Evolutionary conservation across 2,888 invertebrate species (phyloP).

Genomic region (Tetranychus piercei): DNA sequence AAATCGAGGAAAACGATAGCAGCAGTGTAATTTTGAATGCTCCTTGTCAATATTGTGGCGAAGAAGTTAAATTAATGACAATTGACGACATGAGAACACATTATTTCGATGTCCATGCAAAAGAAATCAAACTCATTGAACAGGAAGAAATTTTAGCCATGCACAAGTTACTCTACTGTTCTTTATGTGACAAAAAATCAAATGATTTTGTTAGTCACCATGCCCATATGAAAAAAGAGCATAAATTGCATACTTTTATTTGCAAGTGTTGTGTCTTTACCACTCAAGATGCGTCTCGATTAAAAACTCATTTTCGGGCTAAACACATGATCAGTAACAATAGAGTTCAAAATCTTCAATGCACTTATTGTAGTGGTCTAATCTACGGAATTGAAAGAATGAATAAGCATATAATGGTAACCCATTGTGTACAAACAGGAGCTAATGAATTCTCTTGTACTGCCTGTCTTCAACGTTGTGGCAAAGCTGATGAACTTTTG

Average conservation of each 20-base stretch:
- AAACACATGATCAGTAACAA: constrained; percentile 24
- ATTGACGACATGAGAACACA: constrained; percentile 26
- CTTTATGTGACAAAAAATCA: constrained; percentile 25
- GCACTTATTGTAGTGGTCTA: constrained; percentile 28
- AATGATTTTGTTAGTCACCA: constrained; percentile 26
- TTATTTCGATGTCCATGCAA: constrained; percentile 26
- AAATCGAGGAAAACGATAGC: constrained; percentile 6
- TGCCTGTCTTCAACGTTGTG: constrained; percentile 27
- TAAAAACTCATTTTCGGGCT: constrained; percentile 27
- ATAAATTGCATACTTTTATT: constrained; percentile 27
- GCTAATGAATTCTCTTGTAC: constrained; percentile 27
- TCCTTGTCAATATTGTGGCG: constrained; percentile 27
- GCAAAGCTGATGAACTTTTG: constrained; percentile 26
- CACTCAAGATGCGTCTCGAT: constrained; percentile 25
- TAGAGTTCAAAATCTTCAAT: constrained; percentile 26
- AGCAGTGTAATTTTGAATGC: constrained; percentile 24
- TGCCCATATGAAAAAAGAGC: constrained; percentile 27
- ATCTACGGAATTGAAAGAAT: constrained; percentile 27
- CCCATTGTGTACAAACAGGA: constrained; percentile 28
- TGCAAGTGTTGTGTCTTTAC: constrained; percentile 27
- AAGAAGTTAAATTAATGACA: constrained; percentile 24
- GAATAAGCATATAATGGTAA: constrained; percentile 27
- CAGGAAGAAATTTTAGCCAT: constrained; percentile 27
- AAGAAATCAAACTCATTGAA: constrained; percentile 26
- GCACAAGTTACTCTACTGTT: constrained; percentile 27